A percentile compares a stretch with the other conserved stretches of the same genome.
Evolutionary conservation across 2,888 invertebrate species (phyloP).

Genomic region (Pyralis farinalis): DNA sequence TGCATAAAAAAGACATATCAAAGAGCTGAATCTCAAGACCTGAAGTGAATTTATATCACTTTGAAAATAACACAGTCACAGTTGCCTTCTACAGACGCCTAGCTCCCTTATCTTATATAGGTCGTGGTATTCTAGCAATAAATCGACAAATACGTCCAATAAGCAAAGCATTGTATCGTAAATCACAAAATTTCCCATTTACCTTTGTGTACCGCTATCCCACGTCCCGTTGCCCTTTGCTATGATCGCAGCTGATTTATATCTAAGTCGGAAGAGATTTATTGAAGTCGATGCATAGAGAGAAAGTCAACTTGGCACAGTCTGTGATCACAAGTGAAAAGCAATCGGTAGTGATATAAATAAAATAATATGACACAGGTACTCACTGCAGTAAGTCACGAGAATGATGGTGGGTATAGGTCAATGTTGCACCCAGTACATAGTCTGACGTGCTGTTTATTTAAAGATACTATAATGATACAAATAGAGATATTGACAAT

Average conservation of each 20-base stretch:
- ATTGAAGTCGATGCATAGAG: conserved; percentile 34
- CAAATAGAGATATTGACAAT: no score
- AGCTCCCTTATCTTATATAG: conserved; percentile 5
- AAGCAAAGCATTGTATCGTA: conserved; percentile 20
- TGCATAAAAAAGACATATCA: no score
- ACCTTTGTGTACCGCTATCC: conserved; percentile 20
- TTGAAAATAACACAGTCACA: conserved; percentile 1
- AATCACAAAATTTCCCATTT: conserved; percentile 24
- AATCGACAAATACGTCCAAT: conserved; percentile 16
- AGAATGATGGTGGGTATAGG: conserved; percentile 37
- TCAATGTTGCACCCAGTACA: no score
- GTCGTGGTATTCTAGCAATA: conserved; percentile 8
- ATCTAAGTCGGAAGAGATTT: conserved; percentile 33
- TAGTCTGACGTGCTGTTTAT: no score
- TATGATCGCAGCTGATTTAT: conserved; percentile 39
- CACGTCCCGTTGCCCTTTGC: conserved; percentile 21
- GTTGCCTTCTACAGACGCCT: conserved; percentile 1
- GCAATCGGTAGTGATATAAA: conserved; percentile 25
- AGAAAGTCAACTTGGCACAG: conserved; percentile 58
- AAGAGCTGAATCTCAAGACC: no score
- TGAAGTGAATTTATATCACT: not conserved
- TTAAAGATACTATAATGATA: no score
- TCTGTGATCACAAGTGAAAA: conserved; percentile 43
- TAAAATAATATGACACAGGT: no score
- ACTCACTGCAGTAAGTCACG: conserved; percentile 27